Conservation (phyloP, 2,797 vertebrate species). For the Euthynnus affinis region DNA sequence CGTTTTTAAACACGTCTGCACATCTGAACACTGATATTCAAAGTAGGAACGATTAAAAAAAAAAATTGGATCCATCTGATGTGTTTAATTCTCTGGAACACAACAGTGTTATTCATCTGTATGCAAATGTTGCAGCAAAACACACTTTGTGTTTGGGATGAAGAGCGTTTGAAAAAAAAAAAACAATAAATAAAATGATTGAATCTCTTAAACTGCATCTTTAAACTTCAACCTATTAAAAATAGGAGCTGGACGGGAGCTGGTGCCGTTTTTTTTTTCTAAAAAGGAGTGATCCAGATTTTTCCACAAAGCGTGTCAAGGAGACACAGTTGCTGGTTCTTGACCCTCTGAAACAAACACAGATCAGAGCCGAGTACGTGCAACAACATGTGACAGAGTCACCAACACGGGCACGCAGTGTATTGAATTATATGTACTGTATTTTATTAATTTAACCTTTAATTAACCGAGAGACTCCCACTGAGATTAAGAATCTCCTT, state of each 20-base stretch:
- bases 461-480: no score
- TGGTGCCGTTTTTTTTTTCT: not conserved
- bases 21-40: not conserved
- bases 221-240: not conserved
- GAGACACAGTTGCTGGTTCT: not conserved
- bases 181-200: no score
- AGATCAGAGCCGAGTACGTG: not conserved
- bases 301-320: constrained; percentile 6
- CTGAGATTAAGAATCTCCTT: no score
- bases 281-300: constrained; percentile 15
- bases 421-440: not conserved
- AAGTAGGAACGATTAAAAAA: not conserved
- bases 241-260: not conserved
- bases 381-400: not conserved
- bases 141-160: not conserved
- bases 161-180: not conserved
- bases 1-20: not conserved
- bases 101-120: no score
- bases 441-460: not conserved
- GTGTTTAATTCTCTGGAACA: not conserved
- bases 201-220: not conserved
- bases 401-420: not conserved
- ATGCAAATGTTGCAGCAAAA: not conserved
- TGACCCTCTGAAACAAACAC: constrained; percentile 24
- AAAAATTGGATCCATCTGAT: no score